Evolutionary conservation across 2,888 invertebrate genomes (phyloP).

Genomic region (Eutolmus rufibarbis): DNA sequence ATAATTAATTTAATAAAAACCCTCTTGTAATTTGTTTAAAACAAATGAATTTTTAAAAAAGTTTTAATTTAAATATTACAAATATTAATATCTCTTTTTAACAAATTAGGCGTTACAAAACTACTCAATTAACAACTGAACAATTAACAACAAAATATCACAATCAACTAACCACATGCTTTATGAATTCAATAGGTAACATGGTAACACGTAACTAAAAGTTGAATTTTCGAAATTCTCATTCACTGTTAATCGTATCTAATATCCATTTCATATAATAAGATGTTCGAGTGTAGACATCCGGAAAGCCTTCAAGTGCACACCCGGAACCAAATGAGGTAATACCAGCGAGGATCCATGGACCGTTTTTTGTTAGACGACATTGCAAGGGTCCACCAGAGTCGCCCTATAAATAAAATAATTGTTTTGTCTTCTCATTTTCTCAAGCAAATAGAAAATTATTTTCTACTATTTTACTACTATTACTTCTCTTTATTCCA

Average conservation of each 20-base stretch:
- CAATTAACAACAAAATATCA: slow-evolving; percentile 6
- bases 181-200: neutral
- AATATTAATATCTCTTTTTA: neutral
- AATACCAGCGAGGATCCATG: slow-evolving; percentile 88
- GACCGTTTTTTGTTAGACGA: slow-evolving; percentile 73
- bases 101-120: neutral
- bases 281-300: slow-evolving; percentile 85
- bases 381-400: slow-evolving; percentile 91
- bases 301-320: slow-evolving; percentile 86
- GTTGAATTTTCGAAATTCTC: slow-evolving; percentile 2
- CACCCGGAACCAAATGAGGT: slow-evolving; percentile 94
- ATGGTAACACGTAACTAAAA: neutral
- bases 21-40: neutral
- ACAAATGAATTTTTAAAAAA: neutral
- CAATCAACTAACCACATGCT: neutral
- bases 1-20: no score
- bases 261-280: slow-evolving; percentile 86
- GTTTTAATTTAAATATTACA: neutral
- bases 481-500: no score
- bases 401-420: slow-evolving; percentile 72
- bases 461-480: neutral
- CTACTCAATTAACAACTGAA: slow-evolving; percentile 39
- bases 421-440: neutral
- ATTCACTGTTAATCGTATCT: slow-evolving; percentile 59
- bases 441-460: neutral